Conservation (phyloP, 37 sponge, comb jelly and placozoan genomes). For the Cliona cf. orientalis region DNA sequence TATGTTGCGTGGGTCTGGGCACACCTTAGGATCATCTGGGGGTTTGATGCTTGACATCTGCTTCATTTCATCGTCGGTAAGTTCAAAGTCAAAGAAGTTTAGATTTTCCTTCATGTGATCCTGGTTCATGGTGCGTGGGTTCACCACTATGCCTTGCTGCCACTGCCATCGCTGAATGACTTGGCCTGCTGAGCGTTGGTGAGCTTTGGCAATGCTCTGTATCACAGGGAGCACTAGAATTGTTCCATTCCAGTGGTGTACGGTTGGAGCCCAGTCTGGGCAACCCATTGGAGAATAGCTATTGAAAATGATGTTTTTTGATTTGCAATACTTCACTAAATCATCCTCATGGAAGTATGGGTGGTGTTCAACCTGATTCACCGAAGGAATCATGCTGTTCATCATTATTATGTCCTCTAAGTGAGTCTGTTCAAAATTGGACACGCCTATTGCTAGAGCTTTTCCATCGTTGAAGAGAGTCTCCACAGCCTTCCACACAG, state of each 20-base stretch:
- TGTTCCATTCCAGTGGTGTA: background rate
- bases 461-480: constrained; percentile 6
- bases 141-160: constrained; percentile 12
- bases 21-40: constrained; percentile 14
- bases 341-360: constrained; percentile 40
- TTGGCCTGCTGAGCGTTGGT: constrained; percentile 2
- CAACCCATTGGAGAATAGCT: constrained; percentile 12
- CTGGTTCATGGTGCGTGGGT: constrained; percentile 7
- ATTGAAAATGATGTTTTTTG: constrained; percentile 20
- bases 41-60: background rate
- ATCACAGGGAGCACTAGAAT: background rate
- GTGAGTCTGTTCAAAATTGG: constrained; percentile 35
- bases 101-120: constrained; percentile 36
- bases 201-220: background rate
- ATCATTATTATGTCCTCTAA: constrained; percentile 6
- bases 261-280: constrained; percentile 26
- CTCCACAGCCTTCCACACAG: constrained; percentile 27
- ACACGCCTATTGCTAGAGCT: constrained; percentile 31
- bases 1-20: constrained; percentile 28
- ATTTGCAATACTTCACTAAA: constrained; percentile 8
- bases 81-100: background rate
- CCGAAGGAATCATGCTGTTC: constrained; percentile 4
- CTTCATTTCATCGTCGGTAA: constrained; percentile 11
- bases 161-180: constrained; percentile 17
- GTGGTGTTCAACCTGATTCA: constrained; percentile 39